Evolutionary conservation across 2,113 vertebrate genomes (phyloP).

Genomic region (Tetraodon nigroviridis): DNA sequence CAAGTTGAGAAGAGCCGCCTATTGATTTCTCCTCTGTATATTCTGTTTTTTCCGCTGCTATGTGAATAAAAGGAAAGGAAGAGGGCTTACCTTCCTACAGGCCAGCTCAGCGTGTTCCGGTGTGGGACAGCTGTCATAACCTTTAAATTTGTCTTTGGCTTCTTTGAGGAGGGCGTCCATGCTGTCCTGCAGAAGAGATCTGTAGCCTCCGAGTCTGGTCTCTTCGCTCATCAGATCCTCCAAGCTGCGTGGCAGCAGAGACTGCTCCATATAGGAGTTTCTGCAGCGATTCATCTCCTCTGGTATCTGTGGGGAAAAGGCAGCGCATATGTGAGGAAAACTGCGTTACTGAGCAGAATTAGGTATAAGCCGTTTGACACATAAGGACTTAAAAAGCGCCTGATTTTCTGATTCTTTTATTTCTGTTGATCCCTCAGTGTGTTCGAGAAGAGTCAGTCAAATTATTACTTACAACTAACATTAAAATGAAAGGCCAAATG

Average conservation of each 20-base stretch:
- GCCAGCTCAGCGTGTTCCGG: conserved; percentile 84
- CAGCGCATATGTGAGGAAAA: background rate
- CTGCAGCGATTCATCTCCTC: conserved; percentile 86
- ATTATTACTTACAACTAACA: background rate
- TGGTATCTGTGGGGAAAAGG: conserved; percentile 77
- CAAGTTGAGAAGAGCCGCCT: conserved; percentile 3
- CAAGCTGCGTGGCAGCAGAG: conserved; percentile 78
- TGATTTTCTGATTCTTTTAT: no score
- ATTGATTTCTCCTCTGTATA: no score
- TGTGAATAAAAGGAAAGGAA: background rate
- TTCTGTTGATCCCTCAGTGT: no score
- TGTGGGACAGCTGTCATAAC: conserved; percentile 87
- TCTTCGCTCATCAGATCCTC: conserved; percentile 82
- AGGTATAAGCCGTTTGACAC: background rate
- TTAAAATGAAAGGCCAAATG: background rate
- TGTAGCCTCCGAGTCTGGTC: conserved; percentile 64
- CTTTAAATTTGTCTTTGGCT: conserved; percentile 92
- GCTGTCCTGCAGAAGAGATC: conserved; percentile 78
- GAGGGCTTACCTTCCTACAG: conserved; percentile 85
- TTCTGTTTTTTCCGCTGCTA: background rate
- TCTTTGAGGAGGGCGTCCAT: conserved; percentile 91
- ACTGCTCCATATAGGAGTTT: conserved; percentile 87
- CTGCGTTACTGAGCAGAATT: background rate
- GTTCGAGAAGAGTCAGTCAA: no score
- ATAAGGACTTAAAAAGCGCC: background rate